Evolutionary conservation across 2,797 vertebrate genomes (phyloP).

Genomic region (Enteromius fasciolatus): DNA sequence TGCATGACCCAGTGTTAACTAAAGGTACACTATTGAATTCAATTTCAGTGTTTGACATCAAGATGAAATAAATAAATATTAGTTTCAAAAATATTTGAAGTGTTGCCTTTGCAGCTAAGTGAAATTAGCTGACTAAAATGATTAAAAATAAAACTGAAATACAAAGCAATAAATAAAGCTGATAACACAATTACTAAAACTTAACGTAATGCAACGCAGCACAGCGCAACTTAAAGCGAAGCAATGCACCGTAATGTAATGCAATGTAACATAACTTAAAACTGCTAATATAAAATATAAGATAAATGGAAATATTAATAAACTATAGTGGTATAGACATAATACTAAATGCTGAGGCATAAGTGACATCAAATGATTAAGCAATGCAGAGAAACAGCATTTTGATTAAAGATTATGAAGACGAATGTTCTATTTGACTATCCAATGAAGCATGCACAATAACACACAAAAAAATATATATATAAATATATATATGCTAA

Average conservation of each 20-base stretch:
- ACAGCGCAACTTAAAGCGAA: too few species aligned
- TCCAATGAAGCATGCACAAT: background rate
- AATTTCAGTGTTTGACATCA: background rate
- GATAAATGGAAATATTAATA: background rate
- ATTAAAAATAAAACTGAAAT: background rate
- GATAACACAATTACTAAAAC: background rate
- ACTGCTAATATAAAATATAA: background rate
- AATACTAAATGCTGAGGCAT: background rate
- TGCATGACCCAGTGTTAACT: background rate
- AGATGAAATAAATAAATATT: background rate
- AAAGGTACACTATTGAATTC: background rate
- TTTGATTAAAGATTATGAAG: background rate
- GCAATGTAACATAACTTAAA: background rate
- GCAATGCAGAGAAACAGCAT: background rate
- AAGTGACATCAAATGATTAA: background rate
- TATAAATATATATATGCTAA: constrained; percentile 2
- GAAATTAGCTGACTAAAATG: background rate
- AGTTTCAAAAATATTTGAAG: background rate
- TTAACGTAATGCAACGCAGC: background rate
- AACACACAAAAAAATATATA: background rate
- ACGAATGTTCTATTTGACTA: background rate
- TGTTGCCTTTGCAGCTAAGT: background rate
- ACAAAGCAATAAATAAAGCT: background rate
- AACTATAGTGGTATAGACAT: background rate
- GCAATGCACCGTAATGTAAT: too few species aligned